Base-by-base conservation (phyloP, 2,888 invertebrate genomes). In the Ditula angustiorana region DNA sequence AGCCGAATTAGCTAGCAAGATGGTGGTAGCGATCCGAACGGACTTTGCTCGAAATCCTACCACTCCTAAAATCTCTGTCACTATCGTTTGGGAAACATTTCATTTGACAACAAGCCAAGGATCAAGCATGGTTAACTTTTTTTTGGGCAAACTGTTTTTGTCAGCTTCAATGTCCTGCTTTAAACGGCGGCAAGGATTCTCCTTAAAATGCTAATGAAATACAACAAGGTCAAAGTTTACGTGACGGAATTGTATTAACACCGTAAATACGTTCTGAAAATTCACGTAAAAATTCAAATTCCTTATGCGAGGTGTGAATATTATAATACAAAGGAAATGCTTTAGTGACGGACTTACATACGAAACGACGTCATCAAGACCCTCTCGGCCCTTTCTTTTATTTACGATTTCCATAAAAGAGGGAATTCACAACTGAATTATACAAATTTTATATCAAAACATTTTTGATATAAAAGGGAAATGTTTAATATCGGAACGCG, bases 311-410 rank as follows among this genome's bases (percentile, higher is more conserved):
- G 75, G 76, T 81, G 77, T 74, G 75, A 74, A 74, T 75, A 79
- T 82, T 82, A 75, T 70, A 66, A 72, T 71, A 79, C 73, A 82
- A 81, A 76, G 72, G 74, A 70, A 49, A 61, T 74, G 70, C 80
- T 82, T 71, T 70, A 75, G 76, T 78, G 76, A 75, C 71, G 74
- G 74, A 72, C 72, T 72, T 73, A 68, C 67, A 68, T 71, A 33
- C 77, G 41, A 19, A 80, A 79, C 77, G 73, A 71, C 24, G 66
- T 56, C 52, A 21, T 41, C 33, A 58, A 26, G 53, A 56, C 55
- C 30, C 50, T 60, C 44, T 68, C 37, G 66, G 63, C 61, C 66
- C 70, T 57, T 63, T 66, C 55, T 74, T 73, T 67, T 67, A 68
- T 71, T 66, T 71, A 67, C 66, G 69, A 68, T 67, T 68, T 67